Conservation (phyloP, 2,888 invertebrate species). For the Drosophila mulleri region DNA sequence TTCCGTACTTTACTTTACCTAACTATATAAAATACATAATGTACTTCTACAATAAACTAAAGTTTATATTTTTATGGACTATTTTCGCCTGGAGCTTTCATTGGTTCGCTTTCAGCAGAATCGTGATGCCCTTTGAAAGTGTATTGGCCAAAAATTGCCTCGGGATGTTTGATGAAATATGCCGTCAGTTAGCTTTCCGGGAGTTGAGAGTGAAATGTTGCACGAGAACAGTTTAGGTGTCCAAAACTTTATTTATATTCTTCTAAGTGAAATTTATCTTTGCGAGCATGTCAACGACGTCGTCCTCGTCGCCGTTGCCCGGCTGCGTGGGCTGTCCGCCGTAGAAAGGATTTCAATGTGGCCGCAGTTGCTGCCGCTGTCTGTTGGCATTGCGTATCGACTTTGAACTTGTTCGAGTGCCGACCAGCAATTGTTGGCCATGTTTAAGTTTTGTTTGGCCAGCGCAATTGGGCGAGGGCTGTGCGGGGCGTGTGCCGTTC, state of each 20-base stretch:
- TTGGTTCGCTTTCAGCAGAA: neutral
- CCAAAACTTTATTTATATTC: constrained; percentile 74
- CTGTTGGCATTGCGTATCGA: constrained; percentile 34
- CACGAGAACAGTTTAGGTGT: constrained; percentile 59
- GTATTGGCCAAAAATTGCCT: constrained; percentile 31
- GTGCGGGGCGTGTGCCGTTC: constrained; percentile 10
- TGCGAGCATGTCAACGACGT: constrained; percentile 66
- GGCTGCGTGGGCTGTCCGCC: constrained; percentile 37
- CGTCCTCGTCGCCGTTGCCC: neutral
- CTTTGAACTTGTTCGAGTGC: constrained; percentile 65
- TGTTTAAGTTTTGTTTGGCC: constrained; percentile 49
- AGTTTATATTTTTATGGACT: neutral
- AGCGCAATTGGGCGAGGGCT: constrained; percentile 7
- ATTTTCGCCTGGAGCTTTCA: neutral
- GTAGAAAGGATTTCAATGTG: constrained; percentile 55
- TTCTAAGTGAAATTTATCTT: constrained; percentile 80
- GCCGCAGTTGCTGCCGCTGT: constrained; percentile 18
- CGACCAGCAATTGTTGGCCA: constrained; percentile 39
- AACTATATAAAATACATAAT: too few relatives aligned
- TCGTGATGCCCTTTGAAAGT: neutral
- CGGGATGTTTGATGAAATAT: constrained; percentile 58
- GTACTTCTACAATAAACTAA: neutral
- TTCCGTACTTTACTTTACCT: too few relatives aligned
- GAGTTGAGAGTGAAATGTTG: neutral
- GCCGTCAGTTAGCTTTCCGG: constrained; percentile 52